phyloP scores from a whole-genome alignment of 2,113 vertebrate genomes.

The Pangasianodon gigas region DNA sequence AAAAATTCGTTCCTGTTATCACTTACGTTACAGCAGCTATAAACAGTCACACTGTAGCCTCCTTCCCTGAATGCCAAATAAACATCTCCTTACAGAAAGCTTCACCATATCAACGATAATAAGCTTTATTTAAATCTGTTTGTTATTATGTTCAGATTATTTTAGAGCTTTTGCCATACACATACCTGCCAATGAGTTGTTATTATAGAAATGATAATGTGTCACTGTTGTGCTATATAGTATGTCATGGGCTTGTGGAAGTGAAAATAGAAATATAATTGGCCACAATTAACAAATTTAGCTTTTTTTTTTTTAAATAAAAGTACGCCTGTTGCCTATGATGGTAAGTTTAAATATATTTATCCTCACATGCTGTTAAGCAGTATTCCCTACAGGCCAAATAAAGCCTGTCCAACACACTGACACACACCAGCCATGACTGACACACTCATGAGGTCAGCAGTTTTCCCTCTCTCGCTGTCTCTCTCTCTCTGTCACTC shows the following conservation, averaged over 20 bases:
- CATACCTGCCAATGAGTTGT: not conserved
- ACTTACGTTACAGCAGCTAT: not conserved
- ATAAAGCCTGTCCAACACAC: constrained; percentile 13
- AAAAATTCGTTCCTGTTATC: not conserved
- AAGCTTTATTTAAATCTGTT: not conserved
- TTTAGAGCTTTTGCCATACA: not conserved
- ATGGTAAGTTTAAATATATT: not conserved
- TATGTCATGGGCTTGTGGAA: too few relatives aligned
- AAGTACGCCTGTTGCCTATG: too few relatives aligned
- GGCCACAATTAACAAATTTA: too few relatives aligned
- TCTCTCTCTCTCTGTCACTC: constrained; percentile 1
- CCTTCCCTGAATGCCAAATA: too few relatives aligned
- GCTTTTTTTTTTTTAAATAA: too few relatives aligned
- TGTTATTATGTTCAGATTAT: not conserved
- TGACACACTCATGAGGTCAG: constrained; percentile 44
- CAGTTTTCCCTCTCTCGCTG: constrained; percentile 1
- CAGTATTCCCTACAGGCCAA: not conserved
- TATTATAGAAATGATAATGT: not conserved
- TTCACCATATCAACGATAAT: not conserved
- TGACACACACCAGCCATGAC: constrained; percentile 26
- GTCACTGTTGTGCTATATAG: not conserved
- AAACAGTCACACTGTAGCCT: not conserved
- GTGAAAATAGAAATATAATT: not conserved
- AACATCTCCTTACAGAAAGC: not conserved
- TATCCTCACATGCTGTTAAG: not conserved